A percentile compares a stretch with the other conserved stretches of the same genome.
phyloP scores from a whole-genome alignment of 2,113 vertebrate genomes.

The Siniperca knerii region DNA sequence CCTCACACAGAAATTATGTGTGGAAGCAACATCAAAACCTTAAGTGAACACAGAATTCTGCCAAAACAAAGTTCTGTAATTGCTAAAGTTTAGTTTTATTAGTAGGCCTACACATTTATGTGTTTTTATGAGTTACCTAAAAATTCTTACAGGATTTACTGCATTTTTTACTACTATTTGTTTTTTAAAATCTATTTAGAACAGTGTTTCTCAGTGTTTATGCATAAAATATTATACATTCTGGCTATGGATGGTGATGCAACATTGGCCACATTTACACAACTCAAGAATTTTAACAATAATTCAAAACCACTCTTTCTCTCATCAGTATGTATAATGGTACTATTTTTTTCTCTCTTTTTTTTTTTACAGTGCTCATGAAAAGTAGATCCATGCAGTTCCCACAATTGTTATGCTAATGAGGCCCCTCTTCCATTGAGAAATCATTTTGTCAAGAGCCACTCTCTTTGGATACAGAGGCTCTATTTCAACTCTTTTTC shows the following conservation, averaged over 20 bases:
- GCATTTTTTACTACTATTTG: background rate
- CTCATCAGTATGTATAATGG: conserved; percentile 42
- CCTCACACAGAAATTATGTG: background rate
- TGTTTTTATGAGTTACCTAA: background rate
- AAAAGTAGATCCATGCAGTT: conserved; percentile 84
- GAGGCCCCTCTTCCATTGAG: conserved; percentile 83
- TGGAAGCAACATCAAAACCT: background rate
- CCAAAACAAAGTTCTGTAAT: background rate
- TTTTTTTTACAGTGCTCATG: conserved; percentile 76
- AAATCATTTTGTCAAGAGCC: conserved; percentile 87
- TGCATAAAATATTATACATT: background rate
- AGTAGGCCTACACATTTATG: background rate
- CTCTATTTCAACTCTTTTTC: conserved; percentile 79
- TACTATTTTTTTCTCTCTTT: conserved; percentile 33
- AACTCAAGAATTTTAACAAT: conserved; percentile 25
- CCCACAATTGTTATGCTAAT: conserved; percentile 89
- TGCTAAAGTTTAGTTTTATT: background rate
- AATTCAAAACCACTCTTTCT: conserved; percentile 13
- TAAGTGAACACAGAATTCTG: background rate
- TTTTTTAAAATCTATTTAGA: background rate
- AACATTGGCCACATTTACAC: conserved; percentile 1
- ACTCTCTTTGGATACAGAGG: conserved; percentile 74
- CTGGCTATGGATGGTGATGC: background rate
- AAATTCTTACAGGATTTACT: background rate
- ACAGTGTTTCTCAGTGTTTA: background rate